phyloP scores from a whole-genome alignment of 92 coral and sea anemone species.

The Porites cylindrica region DNA sequence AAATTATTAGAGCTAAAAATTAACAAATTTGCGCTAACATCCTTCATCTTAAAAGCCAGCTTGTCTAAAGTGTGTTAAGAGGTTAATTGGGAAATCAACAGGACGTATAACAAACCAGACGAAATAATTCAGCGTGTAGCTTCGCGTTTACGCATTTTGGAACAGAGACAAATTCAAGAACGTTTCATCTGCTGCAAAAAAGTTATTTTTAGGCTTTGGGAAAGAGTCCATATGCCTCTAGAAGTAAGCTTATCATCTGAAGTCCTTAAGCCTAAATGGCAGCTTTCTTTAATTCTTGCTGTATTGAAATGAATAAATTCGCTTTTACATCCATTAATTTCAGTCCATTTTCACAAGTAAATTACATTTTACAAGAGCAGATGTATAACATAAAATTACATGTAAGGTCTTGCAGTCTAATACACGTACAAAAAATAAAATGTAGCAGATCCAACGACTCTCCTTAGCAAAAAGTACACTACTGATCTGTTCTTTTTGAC shows the following conservation, averaged over 20 bases:
- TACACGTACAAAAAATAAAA: neutral
- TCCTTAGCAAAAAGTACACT: no score
- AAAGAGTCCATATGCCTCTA: conserved; percentile 21
- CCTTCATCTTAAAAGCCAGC: conserved; percentile 20
- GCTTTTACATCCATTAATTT: conserved; percentile 27
- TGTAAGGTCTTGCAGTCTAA: neutral
- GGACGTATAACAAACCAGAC: conserved; percentile 26
- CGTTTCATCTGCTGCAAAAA: neutral
- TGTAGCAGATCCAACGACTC: no score
- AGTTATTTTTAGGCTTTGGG: conserved; percentile 29
- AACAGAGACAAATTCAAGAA: neutral
- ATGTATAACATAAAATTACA: neutral
- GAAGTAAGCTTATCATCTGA: neutral
- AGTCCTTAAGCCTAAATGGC: conserved; percentile 25
- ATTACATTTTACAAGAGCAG: conserved; percentile 39
- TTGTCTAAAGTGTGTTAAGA: conserved; percentile 31
- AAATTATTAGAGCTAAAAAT: neutral
- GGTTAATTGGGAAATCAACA: conserved; percentile 44
- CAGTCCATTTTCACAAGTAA: conserved; percentile 26
- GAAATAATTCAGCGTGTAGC: neutral
- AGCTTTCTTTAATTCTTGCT: conserved; percentile 30
- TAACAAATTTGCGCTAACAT: conserved; percentile 16
- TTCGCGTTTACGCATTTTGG: neutral
- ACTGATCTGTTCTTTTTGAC: no score
- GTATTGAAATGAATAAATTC: conserved; percentile 39